phyloP scores from a whole-genome alignment of 2,888 invertebrate genomes.

The Spicauda simplicius region DNA sequence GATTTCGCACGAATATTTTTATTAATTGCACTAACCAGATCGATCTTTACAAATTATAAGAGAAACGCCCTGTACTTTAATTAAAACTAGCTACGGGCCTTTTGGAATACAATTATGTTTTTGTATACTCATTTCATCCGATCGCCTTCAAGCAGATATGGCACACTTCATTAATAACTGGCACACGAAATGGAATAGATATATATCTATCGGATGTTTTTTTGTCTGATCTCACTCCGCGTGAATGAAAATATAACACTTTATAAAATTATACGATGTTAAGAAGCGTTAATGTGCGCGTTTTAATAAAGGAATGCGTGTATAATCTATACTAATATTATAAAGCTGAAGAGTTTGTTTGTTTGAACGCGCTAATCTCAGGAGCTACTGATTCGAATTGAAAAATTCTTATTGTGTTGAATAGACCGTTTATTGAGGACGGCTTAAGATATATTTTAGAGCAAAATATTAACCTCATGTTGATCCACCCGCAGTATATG shows the following conservation, averaged over 20 bases:
- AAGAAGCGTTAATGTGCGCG: background rate
- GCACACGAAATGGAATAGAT: slow-evolving; percentile 3
- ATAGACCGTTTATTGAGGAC: no score
- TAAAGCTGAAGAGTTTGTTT: no score
- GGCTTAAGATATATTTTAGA: no score
- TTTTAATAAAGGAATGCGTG: no score
- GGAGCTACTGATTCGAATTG: no score
- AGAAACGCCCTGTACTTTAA: slow-evolving; percentile 4
- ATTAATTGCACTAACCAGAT: slow-evolving; percentile 10
- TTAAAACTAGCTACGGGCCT: slow-evolving; percentile 9
- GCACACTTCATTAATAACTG: slow-evolving; percentile 3
- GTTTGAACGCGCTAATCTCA: no score
- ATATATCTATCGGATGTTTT: background rate
- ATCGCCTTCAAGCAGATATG: background rate
- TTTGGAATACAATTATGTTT: slow-evolving; percentile 1
- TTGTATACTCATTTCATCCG: background rate
- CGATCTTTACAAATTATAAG: slow-evolving; percentile 13
- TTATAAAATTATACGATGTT: background rate
- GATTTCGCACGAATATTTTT: background rate
- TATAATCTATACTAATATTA: no score
- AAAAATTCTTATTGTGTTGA: no score
- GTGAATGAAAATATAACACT: background rate
- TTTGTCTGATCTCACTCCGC: background rate
- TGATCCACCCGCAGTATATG: no score
- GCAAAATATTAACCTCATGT: no score